phyloP scores from a whole-genome alignment of 2,113 vertebrate genomes.

The Grus americana region DNA sequence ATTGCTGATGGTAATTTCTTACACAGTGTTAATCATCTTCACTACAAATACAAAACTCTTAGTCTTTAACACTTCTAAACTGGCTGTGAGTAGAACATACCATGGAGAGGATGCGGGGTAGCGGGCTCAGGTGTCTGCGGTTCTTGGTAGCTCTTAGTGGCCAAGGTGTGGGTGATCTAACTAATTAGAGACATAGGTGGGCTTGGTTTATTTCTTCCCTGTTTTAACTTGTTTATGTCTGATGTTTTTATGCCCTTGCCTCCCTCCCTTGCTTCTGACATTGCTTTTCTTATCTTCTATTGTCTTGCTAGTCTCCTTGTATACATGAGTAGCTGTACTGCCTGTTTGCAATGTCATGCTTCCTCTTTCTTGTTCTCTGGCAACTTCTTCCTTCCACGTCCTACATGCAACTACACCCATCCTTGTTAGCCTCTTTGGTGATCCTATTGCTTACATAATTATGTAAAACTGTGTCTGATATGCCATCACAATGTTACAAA shows the following conservation, averaged over 20 bases:
- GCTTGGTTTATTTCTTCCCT: background rate
- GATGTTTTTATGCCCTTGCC: background rate
- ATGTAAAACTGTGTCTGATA: background rate
- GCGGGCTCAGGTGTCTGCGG: background rate
- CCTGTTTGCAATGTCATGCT: background rate
- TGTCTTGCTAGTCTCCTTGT: background rate
- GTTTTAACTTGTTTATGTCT: background rate
- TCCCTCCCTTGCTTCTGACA: background rate
- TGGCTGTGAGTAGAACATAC: background rate
- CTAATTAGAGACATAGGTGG: background rate
- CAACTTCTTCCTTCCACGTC: background rate
- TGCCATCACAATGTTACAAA: background rate
- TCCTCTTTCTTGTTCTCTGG: background rate
- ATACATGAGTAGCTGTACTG: background rate
- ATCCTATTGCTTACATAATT: background rate
- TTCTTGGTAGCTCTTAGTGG: background rate
- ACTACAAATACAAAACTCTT: background rate
- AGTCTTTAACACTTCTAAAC: background rate
- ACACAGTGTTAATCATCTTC: background rate
- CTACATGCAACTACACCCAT: background rate
- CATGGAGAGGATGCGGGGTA: accelerated
- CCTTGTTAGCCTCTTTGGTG: background rate
- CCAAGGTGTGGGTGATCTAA: background rate
- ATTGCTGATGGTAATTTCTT: background rate
- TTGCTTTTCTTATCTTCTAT: background rate